Evolutionary conservation across 2,888 invertebrate genomes (phyloP).

Genomic region (Griposia aprilina): DNA sequence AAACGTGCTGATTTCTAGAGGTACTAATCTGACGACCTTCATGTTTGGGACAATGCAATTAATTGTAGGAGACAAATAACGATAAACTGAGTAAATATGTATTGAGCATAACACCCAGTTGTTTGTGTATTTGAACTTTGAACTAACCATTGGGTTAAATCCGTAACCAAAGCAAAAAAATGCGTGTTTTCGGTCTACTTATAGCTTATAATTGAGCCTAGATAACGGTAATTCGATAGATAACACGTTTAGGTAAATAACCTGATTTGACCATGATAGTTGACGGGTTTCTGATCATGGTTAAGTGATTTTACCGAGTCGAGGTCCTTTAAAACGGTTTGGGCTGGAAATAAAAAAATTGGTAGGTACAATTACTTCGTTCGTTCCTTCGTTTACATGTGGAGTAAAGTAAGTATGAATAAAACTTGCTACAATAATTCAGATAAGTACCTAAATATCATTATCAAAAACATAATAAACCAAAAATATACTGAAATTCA

Average conservation of each 20-base stretch:
- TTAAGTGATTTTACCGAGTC: neutral
- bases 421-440: neutral
- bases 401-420: neutral
- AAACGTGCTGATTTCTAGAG: neutral
- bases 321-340: neutral
- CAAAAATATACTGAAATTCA: neutral
- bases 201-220: neutral
- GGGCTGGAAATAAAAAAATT: neutral
- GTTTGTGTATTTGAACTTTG: conserved; percentile 21
- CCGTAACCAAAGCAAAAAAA: neutral
- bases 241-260: conserved; percentile 9
- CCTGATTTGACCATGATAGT: neutral
- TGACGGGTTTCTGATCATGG: neutral
- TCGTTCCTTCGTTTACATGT: neutral
- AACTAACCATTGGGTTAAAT: neutral
- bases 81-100: conserved; percentile 30
- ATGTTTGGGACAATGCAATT: conserved; percentile 20
- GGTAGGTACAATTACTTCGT: too few relatives aligned
- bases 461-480: neutral
- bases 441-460: neutral
- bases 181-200: neutral
- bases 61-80: conserved; percentile 7
- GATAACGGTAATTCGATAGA: conserved; percentile 4
- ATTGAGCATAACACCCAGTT: neutral
- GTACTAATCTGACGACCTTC: conserved; percentile 2